These are phyloP conservation scores for Holothuria glaberrima DNA, from an alignment of 35 echinoderm and acorn worm genomes.

Conservation along the genomic window DNA sequence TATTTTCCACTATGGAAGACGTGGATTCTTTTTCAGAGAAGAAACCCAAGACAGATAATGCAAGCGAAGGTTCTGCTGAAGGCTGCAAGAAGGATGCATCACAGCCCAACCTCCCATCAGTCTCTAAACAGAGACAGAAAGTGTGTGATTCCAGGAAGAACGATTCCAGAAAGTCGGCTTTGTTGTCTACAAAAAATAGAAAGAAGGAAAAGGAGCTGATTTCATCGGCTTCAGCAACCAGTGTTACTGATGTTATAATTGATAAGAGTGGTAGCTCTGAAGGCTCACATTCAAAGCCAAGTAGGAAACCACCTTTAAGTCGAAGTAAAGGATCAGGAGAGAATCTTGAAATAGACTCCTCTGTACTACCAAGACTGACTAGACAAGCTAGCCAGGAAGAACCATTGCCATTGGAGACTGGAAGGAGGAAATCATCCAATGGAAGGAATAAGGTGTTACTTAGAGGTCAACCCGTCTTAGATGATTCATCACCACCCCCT, in stretches of 20 bases:
- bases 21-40: conserved; percentile 26
- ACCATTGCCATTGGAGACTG: conserved; percentile 22
- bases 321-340: conserved; percentile 64
- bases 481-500: conserved; percentile 85
- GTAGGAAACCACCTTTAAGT: conserved; percentile 47
- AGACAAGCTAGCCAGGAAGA: conserved; percentile 90
- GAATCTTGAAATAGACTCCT: conserved; percentile 34
- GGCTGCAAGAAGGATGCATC: neutral
- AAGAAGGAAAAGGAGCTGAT: neutral
- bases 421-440: conserved; percentile 63
- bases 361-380: conserved; percentile 57
- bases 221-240: neutral
- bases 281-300: conserved; percentile 28
- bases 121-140: neutral
- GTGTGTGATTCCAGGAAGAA: conserved; percentile 2
- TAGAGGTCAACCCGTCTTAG: conserved; percentile 74
- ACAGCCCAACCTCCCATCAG: neutral
- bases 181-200: neutral
- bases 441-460: conserved; percentile 73
- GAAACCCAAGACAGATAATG: conserved; percentile 12
- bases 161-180: conserved; percentile 1
- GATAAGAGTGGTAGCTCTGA: neutral
- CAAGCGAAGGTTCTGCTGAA: neutral
- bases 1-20: conserved; percentile 48
- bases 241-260: neutral